Base-by-base conservation (phyloP, 2,113 vertebrate species). In the Dinomys branickii region DNA sequence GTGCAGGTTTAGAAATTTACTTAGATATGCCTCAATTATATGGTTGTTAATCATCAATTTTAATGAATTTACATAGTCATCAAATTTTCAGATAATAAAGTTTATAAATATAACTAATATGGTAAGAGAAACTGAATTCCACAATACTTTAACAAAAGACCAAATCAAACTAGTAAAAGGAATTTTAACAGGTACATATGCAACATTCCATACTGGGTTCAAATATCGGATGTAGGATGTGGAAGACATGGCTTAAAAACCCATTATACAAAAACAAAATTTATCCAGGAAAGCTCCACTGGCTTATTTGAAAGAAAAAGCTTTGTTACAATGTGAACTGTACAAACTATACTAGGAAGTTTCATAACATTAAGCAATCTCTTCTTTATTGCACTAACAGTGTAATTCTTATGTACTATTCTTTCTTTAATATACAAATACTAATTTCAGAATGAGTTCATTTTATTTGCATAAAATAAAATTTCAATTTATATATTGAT, bases 1-100 rank as follows among this genome's bases (percentile, higher is more conserved):
- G 58, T 96, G n/a, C 44, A 87, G 12, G 59, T 90, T 35, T 90
- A 96, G n/a, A 81, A 84, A 94, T 69, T 93, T 69, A 41, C 13
- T 58, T 67, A 75, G 7, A 73, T 80, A 67, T 92, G 82, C 35
- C 14, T 81, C 14, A 56, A 63, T 33, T 83, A 73, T 65, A 41
- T 87, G 33, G 8, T 52, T 93, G 91, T 88, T 92, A 80, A 90
- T 91, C 24, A 82, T 94, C 61, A 92, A 87, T 52, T 83, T 94
- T 84, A 86, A 86, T 77, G 28, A 92, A 56, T 58, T 92, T 33
- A 80, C 38, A 88, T 69, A 87, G 78, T 28, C 30, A 91, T 77
- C 83, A 77, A 81, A 95, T 91, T 82, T 96, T 81, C 50, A 67
- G 44, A 90, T 61, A 73, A 69, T 44, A 83, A 94, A 94, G 50